Evolutionary conservation across 2,888 invertebrate species (phyloP).

Genomic region (Ephialtes manifestator): DNA sequence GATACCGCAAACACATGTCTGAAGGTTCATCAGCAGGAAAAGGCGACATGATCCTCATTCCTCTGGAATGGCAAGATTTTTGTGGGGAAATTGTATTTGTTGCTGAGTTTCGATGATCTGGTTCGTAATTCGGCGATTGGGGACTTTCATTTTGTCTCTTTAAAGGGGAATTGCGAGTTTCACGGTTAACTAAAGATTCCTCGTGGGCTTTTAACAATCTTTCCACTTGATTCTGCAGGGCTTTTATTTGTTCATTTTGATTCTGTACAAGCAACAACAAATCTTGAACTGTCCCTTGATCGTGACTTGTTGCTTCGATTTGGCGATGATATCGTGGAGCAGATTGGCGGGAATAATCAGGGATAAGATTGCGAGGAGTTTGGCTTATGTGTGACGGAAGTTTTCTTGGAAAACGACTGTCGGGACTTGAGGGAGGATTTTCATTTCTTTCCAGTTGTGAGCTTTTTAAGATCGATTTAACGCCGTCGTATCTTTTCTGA

Average conservation of each 20-base stretch:
- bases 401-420: slow-evolving; percentile 11
- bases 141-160: slow-evolving; percentile 25
- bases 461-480: slow-evolving; percentile 56
- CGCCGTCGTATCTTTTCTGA: slow-evolving; percentile 34
- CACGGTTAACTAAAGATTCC: slow-evolving; percentile 34
- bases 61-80: slow-evolving; percentile 30
- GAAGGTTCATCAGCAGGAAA: slow-evolving; percentile 31
- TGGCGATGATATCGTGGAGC: slow-evolving; percentile 42
- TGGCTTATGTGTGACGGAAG: background rate
- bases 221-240: slow-evolving; percentile 89
- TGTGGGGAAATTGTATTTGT: background rate
- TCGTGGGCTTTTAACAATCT: slow-evolving; percentile 86
- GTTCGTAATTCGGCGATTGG: slow-evolving; percentile 7
- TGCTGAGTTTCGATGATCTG: background rate
- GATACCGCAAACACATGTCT: slow-evolving; percentile 57
- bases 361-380: background rate
- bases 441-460: slow-evolving; percentile 11
- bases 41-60: slow-evolving; percentile 27
- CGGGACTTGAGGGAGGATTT: background rate
- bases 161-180: slow-evolving; percentile 47
- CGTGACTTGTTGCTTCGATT: slow-evolving; percentile 54
- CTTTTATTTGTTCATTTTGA: slow-evolving; percentile 90
- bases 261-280: slow-evolving; percentile 89
- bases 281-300: slow-evolving; percentile 83
- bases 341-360: background rate